phyloP scores from a whole-genome alignment of 2,888 invertebrate species.

The Lottia scabra region DNA sequence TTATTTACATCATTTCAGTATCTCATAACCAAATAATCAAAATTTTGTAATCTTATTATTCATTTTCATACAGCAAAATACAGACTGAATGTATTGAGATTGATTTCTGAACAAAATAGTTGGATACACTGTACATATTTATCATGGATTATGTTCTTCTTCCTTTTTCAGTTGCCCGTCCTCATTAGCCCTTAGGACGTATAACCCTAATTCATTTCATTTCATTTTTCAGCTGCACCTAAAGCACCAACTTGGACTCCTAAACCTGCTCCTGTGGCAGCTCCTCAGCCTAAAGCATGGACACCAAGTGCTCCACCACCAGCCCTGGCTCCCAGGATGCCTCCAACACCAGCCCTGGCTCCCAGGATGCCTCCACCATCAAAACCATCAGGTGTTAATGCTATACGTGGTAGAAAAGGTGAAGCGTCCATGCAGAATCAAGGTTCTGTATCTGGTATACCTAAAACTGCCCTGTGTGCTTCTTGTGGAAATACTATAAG shows the following conservation, averaged over 20 bases:
- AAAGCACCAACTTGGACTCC: constrained; percentile 52
- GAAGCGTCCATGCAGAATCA: constrained; percentile 54
- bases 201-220: no score
- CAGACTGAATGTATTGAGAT: neutral
- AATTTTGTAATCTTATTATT: no score
- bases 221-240: constrained; percentile 36
- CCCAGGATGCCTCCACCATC: constrained; percentile 34
- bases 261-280: constrained; percentile 30
- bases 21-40: no score
- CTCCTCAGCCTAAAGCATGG: constrained; percentile 40
- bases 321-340: constrained; percentile 31
- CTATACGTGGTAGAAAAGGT: constrained; percentile 53
- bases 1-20: neutral
- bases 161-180: no score
- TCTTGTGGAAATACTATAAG: constrained; percentile 58
- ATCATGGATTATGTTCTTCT: neutral
- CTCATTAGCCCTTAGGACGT: no score
- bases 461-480: constrained; percentile 43
- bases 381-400: constrained; percentile 56
- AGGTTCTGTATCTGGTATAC: constrained; percentile 41
- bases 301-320: constrained; percentile 36
- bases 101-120: no score
- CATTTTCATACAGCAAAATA: no score
- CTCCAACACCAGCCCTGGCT: constrained; percentile 32
- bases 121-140: no score